These are phyloP conservation scores for Anas bahamensis DNA, from an alignment of 2,797 vertebrate genomes.

Conservation along the genomic window DNA sequence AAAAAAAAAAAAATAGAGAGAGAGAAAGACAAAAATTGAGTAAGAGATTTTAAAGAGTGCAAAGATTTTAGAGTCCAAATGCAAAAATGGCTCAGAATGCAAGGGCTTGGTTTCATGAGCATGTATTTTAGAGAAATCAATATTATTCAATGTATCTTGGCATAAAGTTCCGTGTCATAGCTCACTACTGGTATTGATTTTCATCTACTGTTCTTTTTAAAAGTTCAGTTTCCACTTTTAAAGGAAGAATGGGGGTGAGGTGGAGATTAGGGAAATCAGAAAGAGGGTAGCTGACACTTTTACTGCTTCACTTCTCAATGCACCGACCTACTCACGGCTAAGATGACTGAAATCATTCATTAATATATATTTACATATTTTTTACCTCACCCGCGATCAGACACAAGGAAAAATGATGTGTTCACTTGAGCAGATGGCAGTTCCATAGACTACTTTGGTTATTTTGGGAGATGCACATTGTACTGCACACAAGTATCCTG, in stretches of 20 bases:
- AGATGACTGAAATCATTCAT: neutral
- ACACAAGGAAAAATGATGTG: neutral
- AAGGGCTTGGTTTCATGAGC: neutral
- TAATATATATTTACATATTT: too few relatives aligned
- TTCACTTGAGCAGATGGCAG: neutral
- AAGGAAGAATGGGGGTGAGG: neutral
- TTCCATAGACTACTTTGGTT: neutral
- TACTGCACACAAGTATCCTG: neutral
- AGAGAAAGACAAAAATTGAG: neutral
- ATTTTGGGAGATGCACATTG: neutral
- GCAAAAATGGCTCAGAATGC: neutral
- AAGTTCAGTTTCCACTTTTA: neutral
- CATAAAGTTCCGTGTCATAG: neutral
- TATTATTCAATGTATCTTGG: neutral
- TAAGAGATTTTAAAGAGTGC: neutral
- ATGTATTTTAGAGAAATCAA: neutral
- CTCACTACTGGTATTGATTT: slow-evolving; percentile 13
- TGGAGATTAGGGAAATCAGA: neutral
- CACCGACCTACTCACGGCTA: neutral
- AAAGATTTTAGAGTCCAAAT: neutral
- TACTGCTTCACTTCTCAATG: neutral
- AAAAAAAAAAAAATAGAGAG: neutral
- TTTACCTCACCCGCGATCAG: rapidly evolving
- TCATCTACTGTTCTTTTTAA: neutral
- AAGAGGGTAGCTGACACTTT: neutral